phyloP scores from a whole-genome alignment of 2,113 vertebrate genomes.

The Nesoenas mayeri region DNA sequence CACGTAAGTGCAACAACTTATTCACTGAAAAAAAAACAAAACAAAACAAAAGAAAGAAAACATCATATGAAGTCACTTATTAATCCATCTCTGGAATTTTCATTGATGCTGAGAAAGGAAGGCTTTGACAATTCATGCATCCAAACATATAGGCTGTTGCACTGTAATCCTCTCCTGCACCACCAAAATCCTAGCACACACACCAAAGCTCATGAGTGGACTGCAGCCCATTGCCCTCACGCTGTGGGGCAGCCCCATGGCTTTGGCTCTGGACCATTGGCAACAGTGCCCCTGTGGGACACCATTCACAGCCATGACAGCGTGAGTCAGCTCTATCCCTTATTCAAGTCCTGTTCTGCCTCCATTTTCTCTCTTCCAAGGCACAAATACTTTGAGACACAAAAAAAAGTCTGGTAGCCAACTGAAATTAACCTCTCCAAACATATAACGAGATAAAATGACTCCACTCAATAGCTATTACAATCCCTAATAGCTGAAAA shows the following conservation, averaged over 20 bases:
- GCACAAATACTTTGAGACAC: background rate
- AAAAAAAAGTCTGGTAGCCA: background rate
- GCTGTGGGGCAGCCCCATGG: fast-evolving
- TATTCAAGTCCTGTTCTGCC: background rate
- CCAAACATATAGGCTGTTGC: background rate
- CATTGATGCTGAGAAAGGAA: background rate
- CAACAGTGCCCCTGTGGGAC: background rate
- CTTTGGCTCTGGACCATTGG: background rate
- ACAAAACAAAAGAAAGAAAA: no score
- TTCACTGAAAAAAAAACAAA: background rate
- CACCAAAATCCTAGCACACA: background rate
- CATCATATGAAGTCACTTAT: background rate
- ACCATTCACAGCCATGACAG: background rate
- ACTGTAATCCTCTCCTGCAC: background rate
- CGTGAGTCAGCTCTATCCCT: constrained; percentile 22
- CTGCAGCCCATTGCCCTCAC: no score
- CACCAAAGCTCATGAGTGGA: background rate
- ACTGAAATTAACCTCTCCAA: background rate
- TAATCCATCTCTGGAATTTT: background rate
- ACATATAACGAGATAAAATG: background rate
- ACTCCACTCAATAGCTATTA: background rate
- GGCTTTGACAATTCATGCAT: background rate
- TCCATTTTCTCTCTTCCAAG: constrained; percentile 42
- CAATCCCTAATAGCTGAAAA: background rate
- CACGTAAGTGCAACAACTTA: background rate